Evolutionary conservation across 2,888 invertebrate genomes (phyloP).

Genomic region (Dicranocentrus wangi): DNA sequence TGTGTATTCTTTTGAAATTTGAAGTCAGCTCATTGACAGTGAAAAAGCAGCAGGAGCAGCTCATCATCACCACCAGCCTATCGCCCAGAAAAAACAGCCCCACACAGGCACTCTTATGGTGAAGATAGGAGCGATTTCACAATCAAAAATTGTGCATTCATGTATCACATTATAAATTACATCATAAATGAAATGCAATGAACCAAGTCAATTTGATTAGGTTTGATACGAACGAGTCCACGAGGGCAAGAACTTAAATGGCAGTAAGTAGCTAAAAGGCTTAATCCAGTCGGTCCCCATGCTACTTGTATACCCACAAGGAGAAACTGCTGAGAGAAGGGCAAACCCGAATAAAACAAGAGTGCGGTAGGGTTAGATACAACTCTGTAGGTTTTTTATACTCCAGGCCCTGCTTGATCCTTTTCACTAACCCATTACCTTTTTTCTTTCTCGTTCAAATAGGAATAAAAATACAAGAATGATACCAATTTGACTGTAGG

Average conservation of each 20-base stretch:
- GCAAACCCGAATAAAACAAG: no score
- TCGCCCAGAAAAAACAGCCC: constrained; percentile 22
- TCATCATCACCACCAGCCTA: constrained; percentile 44
- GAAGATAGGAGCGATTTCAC: constrained; percentile 13
- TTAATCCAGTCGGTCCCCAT: not conserved
- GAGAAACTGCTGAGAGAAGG: not conserved
- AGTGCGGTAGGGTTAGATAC: not conserved
- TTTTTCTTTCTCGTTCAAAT: no score
- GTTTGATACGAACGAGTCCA: constrained; percentile 39
- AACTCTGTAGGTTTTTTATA: not conserved
- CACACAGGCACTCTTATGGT: constrained; percentile 33
- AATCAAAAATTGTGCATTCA: constrained; percentile 46
- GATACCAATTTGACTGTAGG: no score
- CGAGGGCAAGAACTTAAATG: constrained; percentile 16
- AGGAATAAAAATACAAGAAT: no score
- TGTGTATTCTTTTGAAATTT: not conserved
- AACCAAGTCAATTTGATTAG: constrained; percentile 71
- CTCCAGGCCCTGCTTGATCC: constrained; percentile 36
- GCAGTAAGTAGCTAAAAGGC: constrained; percentile 10
- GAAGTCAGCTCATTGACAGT: constrained; percentile 33
- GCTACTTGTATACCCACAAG: not conserved
- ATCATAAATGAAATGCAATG: constrained; percentile 68
- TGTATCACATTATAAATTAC: constrained; percentile 63
- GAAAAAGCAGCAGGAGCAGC: constrained; percentile 53
- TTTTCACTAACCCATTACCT: no score